Base-by-base conservation (phyloP, 2,797 vertebrate species). In the Lindbergichthys nudifrons region DNA sequence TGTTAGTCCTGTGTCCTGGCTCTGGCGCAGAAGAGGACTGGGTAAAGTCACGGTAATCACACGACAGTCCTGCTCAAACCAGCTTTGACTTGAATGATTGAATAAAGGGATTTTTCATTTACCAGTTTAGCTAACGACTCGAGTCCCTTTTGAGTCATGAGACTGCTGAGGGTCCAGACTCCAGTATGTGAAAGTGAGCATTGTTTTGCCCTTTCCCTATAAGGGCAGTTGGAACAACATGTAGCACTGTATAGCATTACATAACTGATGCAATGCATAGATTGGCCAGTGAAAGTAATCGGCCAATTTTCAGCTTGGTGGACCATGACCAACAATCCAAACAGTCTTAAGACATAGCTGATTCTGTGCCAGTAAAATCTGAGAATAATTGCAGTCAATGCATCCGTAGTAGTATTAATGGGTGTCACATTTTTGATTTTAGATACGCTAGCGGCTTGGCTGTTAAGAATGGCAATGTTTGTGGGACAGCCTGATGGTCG, bases 1-100 rank as follows among this genome's bases (percentile, higher is more conserved):
- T 63, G 43, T 65, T 61, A 61, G 60, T 54, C 36, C 18, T 51
- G 21, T 19, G 45, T 81, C 45, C 70, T 65, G 73, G 71, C 68
- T 84, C 63, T 69, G 41, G 68, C 41, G 67, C 65, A 63, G 32
- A 45, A 53, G 30, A 76, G 56, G 56, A 50, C 51, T 3, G 43
- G n/a, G 23, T 23, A 11, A 54, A 78, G 60, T 67, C 50, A 19
- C 43, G 54, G 43, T 52, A 36, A 26, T 18, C 48, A 66, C 30
- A 56, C n/a, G 52, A 19, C 9, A 60, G 11, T 16, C 14, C 54
- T 57, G 18, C 52, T 26, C 19, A 18, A 42, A 14, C 50, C 43
- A 47, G 18, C 36, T 15, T 14, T 5, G 36, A 54, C 53, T 77
- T 26, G 1, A 58, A n/a, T 73, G n/a, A 75, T 63, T 79, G 19